Percentiles rank a stretch among this genome's conserved stretches.
Evolutionary conservation across 2,113 vertebrate genomes (phyloP).

Genomic region (Tenebrosternarchus preto): DNA sequence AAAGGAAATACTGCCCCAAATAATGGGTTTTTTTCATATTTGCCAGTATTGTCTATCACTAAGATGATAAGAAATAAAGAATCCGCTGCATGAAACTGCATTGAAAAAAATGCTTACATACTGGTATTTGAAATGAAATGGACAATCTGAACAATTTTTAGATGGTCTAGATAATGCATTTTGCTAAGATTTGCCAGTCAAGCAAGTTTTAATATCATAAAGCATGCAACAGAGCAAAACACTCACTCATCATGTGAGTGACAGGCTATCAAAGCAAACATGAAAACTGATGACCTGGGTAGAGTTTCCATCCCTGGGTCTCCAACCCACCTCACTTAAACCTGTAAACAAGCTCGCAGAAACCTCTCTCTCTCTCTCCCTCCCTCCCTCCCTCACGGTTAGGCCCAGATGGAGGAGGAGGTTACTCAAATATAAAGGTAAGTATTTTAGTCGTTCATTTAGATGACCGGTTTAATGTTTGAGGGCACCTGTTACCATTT

Average conservation of each 20-base stretch:
- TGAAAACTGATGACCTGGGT: neutral
- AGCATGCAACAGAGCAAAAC: neutral
- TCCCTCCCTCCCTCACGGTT: neutral
- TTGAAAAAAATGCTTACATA: no score
- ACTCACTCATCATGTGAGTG: neutral
- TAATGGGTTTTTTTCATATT: constrained; percentile 33
- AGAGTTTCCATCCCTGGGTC: neutral
- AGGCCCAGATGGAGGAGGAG: no score
- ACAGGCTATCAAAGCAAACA: neutral
- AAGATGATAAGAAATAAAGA: neutral
- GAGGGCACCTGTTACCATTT: neutral
- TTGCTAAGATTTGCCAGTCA: neutral
- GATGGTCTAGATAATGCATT: neutral
- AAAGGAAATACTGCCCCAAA: constrained; percentile 41
- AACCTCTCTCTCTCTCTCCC: constrained; percentile 21
- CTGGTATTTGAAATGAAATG: no score
- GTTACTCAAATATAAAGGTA: neutral
- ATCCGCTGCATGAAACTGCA: neutral
- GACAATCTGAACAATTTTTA: neutral
- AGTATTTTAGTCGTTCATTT: neutral
- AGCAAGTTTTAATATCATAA: neutral
- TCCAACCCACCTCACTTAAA: no score
- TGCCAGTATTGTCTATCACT: neutral
- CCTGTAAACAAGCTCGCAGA: no score
- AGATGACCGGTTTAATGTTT: neutral